Evolutionary conservation across 1,140 invertebrate genomes (phyloP).

Genomic region (Anadara kagoshimensis): DNA sequence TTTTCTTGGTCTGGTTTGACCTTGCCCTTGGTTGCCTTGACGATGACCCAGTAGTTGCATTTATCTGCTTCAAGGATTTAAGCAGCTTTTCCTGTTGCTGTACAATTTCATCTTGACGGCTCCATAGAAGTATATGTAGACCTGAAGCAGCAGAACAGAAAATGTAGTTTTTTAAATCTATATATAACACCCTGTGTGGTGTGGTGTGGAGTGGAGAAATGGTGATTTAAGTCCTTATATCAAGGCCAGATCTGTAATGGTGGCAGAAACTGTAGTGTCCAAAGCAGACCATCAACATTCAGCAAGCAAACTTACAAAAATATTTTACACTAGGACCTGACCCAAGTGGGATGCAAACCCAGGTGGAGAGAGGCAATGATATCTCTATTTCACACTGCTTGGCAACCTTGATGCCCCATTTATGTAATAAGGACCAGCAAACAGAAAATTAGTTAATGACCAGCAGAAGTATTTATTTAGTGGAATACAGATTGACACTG

Average conservation of each 20-base stretch:
- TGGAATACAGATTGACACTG: too few relatives aligned
- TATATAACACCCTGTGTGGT: not conserved
- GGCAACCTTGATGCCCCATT: too few relatives aligned
- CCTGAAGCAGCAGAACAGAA: constrained; percentile 23
- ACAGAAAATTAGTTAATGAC: too few relatives aligned
- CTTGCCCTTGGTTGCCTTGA: constrained; percentile 5
- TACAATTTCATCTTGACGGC: constrained; percentile 33
- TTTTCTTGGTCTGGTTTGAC: constrained; percentile 21
- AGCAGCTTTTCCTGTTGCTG: constrained; percentile 36
- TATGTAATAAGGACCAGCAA: too few relatives aligned
- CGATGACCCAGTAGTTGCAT: not conserved
- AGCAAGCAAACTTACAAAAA: too few relatives aligned
- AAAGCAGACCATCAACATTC: too few relatives aligned
- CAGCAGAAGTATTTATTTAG: too few relatives aligned
- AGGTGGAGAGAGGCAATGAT: too few relatives aligned
- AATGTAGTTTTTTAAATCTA: not conserved
- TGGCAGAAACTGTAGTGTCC: not conserved
- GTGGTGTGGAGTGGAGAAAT: not conserved
- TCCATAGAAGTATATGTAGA: constrained; percentile 45
- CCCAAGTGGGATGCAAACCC: too few relatives aligned
- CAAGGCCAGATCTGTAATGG: not conserved
- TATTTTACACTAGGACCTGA: too few relatives aligned
- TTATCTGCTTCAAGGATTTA: constrained; percentile 22
- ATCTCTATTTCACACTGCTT: too few relatives aligned
- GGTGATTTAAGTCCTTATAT: not conserved